Evolutionary conservation across 2,113 vertebrate species (phyloP), one percentile per base, ranked within the genome.

Genomic region (Cololabis saira): DNA sequence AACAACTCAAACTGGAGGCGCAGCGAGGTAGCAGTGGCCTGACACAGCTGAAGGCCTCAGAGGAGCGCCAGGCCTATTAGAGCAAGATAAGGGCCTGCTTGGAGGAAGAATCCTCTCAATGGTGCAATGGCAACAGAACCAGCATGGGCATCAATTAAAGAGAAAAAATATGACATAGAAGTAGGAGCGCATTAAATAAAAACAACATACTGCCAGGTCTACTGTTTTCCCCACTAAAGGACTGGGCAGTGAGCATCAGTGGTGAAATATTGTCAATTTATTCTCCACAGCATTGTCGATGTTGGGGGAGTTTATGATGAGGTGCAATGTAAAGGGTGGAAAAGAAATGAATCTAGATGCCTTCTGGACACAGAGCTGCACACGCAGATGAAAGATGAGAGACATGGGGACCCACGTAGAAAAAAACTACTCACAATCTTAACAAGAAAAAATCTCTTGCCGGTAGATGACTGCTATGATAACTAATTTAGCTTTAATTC

Each of bases 31-130:
- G 90, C 87, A 85, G 91, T 92, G 91, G 86, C 89, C 90, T 89
- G 90, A 92, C 89, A 92, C 88, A 91, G 91, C 88, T 87, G 89
- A 92, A 83, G 91, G 91, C 91, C 92, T 91, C 92, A 74, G 89
- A 93, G 92, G 90, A 92, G 85, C 83, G 68, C 81, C 83, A 60
- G 85, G 81, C 92, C 92, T 92, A 93, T 93, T 93, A 93, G 90
- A 88, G 86, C 80, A 81, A 92, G 91, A 93, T 93, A 92, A 93
- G 91, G 92, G 91, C 85, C 88, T 91, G 90, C 90, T 90, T 90
- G 90, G 90, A 90, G 82, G 83, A 90, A 83, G 87, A 85, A 78
- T 87, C 84, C 84, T 85, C 87, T 90, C 88, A 89, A 82, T 84
- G 89, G 84, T 87, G 89, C 86, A 80, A 64, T 78, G 88, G 85